Evolutionary conservation across 2,888 invertebrate species (phyloP).

Genomic region (Nyleta sp.): DNA sequence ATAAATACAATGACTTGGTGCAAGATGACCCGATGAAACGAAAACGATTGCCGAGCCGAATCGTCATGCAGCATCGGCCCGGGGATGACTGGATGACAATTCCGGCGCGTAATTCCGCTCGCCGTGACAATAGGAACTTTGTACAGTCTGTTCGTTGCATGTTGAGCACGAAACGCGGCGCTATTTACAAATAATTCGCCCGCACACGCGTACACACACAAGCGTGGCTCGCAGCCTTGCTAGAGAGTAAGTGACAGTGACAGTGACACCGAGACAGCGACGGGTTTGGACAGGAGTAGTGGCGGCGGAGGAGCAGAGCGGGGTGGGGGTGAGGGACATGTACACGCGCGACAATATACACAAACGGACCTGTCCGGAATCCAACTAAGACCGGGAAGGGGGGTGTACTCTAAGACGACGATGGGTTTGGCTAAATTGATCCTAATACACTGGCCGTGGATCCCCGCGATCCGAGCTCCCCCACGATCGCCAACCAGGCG

Average conservation of each 20-base stretch:
- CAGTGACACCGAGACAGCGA: conserved; percentile 38
- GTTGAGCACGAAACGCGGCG: conserved; percentile 71
- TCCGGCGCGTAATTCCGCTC: conserved; percentile 27
- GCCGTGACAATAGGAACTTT: conserved; percentile 79
- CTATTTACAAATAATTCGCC: conserved; percentile 55
- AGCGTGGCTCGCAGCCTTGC: conserved; percentile 13
- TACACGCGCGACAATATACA: conserved; percentile 51
- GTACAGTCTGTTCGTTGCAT: conserved; percentile 81
- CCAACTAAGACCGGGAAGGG: background rate
- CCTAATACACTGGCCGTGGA: conserved; percentile 59
- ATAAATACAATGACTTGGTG: conserved; percentile 77
- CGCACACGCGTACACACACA: conserved; percentile 40
- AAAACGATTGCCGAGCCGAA: no score
- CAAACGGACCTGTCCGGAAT: conserved; percentile 3
- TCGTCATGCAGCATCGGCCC: no score
- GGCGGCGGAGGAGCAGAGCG: no score
- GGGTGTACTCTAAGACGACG: background rate
- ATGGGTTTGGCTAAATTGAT: conserved; percentile 33
- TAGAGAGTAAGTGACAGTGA: conserved; percentile 22
- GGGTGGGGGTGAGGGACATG: no score
- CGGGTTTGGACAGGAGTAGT: conserved; percentile 51
- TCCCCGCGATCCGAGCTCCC: conserved; percentile 38
- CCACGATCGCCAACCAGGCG: conserved; percentile 48
- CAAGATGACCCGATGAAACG: conserved; percentile 39
- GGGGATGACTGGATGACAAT: no score